Percentiles rank a stretch among this genome's conserved stretches.
Evolutionary conservation across 2,113 vertebrate species (phyloP).

Genomic region (Apodemus speciosus): DNA sequence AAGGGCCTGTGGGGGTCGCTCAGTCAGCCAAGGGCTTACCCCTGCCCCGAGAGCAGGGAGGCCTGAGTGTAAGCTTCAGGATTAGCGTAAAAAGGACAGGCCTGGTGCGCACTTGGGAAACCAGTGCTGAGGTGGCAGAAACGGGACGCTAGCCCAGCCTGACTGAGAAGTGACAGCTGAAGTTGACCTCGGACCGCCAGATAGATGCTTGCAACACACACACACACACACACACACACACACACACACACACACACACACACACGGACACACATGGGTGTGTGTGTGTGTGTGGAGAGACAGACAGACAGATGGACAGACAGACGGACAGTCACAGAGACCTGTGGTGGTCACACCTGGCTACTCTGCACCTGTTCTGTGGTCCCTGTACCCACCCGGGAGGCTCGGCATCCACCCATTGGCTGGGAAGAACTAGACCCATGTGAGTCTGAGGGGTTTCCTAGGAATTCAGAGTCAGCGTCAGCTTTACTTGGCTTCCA

Average conservation of each 20-base stretch:
- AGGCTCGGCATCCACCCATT: fast-evolving
- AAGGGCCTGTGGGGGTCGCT: not conserved
- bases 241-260: not conserved
- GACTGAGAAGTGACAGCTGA: not conserved
- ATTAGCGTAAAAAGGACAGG: not conserved
- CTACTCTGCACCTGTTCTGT: fast-evolving
- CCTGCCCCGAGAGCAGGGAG: not conserved
- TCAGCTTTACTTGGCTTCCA: fast-evolving
- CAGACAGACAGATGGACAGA: not conserved
- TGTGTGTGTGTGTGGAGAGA: no score
- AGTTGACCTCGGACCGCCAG: not conserved
- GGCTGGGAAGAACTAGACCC: not conserved
- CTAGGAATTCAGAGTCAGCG: not conserved
- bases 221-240: no score
- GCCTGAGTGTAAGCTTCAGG: not conserved
- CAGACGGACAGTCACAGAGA: not conserved
- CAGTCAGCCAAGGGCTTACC: not conserved
- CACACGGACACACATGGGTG: no score
- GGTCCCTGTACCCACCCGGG: fast-evolving
- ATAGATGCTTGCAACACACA: not conserved
- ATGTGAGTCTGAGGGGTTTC: fast-evolving
- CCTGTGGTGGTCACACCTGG: not conserved
- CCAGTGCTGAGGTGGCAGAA: not conserved
- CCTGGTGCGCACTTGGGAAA: not conserved
- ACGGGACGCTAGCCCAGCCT: not conserved